phyloP scores from a whole-genome alignment of 2,888 invertebrate species.

The Eilema caniola region DNA sequence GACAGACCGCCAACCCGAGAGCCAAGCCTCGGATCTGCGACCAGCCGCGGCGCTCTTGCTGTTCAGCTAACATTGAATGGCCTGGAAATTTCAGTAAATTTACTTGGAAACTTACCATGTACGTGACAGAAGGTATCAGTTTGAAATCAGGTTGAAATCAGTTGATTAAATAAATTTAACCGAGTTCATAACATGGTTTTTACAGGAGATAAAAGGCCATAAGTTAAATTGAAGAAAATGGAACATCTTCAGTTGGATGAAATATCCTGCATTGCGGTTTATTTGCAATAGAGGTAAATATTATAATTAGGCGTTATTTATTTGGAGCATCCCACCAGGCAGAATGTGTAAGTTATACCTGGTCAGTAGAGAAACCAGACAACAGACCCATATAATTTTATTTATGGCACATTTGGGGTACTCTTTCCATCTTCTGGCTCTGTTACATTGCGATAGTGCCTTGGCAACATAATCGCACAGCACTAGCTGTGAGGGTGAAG shows the following conservation, averaged over 20 bases:
- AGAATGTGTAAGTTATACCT: neutral
- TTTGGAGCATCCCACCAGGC: too few species aligned
- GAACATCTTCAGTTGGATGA: too few species aligned
- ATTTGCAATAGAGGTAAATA: too few species aligned
- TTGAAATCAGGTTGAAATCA: neutral
- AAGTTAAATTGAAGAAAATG: too few species aligned
- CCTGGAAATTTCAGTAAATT: conserved; percentile 55
- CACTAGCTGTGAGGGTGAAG: conserved; percentile 60
- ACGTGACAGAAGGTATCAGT: neutral
- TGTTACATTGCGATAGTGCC: conserved; percentile 73
- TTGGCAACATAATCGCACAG: conserved; percentile 75
- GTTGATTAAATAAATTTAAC: neutral
- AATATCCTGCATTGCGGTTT: too few species aligned
- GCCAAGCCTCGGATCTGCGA: conserved; percentile 73
- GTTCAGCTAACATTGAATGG: conserved; percentile 81
- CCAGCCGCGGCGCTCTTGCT: conserved; percentile 72
- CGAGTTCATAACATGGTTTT: neutral
- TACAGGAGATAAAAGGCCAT: neutral
- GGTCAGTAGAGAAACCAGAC: neutral
- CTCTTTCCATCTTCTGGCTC: too few species aligned
- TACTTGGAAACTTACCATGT: neutral
- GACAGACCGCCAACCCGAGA: conserved; percentile 66
- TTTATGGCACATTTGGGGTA: too few species aligned
- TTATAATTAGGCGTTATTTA: too few species aligned
- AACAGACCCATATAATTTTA: too few species aligned